Evolutionary conservation across 2,797 vertebrate species (phyloP), one percentile per base, ranked within the genome.

Genomic region (Dromococcyx pavoninus): DNA sequence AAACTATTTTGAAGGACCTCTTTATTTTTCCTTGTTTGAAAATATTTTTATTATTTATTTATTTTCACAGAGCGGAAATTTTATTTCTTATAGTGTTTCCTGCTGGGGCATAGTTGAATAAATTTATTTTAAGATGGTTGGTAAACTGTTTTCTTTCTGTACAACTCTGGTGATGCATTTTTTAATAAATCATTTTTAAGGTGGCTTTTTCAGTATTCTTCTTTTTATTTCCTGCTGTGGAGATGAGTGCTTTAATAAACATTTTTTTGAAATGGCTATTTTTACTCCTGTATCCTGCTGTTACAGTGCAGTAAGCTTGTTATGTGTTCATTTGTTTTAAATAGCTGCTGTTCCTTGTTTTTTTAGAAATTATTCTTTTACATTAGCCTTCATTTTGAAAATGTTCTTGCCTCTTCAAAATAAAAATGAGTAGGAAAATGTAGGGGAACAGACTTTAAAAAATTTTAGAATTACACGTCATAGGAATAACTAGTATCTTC

Each of bases 151-250:
- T 94, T 95, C 48, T 94, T 91, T 92, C 65, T 88, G 60, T 93
- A 78, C 62, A 82, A 94, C 79, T 94, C 65, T 66, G 54, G 67
- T 87, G 86, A 85, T 93, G 65, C 9, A 80, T 95, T 95, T 95
- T 93, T 97, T 93, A 96, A 97, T 94, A 97, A 95, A 96, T 97
- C 87, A 92, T 94, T 97, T 96, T 96, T 95, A 95, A 97, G 93
- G 78, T 96, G 87, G 81, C 32, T 81, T 15, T 48, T 95, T 87
- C 76, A 94, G 69, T 96, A 93, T 95, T 95, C 97, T 94, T 92
- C 91, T 78, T 91, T 88, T 96, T 96, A 77, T 95, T 96, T 94
- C 96, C 96, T 94, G 96, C 95, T 97, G 97, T 72, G 95, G 70
- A 94, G 65, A 95, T 81, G 92, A 97, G 88, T 80, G 62, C 60